A percentile compares a stretch with the other conserved stretches of the same genome.
These are phyloP conservation scores for Bubo blakistoni DNA, from an alignment of 2,113 vertebrate genomes.

Conservation along the genomic window DNA sequence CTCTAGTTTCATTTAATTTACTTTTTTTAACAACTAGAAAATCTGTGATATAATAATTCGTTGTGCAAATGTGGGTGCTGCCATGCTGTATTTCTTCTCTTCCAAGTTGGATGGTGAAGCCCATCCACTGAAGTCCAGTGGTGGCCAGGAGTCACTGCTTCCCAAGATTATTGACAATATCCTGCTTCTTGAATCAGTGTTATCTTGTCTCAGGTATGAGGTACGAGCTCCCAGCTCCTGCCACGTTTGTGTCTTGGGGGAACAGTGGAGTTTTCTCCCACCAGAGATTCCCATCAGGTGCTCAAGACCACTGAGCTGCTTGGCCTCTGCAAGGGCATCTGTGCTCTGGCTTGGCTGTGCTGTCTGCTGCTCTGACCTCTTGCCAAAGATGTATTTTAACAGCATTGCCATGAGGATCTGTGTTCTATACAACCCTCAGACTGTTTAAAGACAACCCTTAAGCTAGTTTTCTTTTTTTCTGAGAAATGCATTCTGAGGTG, in stretches of 20 bases:
- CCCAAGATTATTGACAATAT: background rate
- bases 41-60: background rate
- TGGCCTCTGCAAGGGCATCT: accelerated
- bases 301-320: background rate
- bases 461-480: background rate
- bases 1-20: slow-evolving; percentile 6
- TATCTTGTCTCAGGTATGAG: background rate
- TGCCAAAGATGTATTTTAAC: background rate
- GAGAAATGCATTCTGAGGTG: background rate
- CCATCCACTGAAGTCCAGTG: background rate
- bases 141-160: background rate
- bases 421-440: background rate
- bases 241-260: accelerated
- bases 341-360: background rate
- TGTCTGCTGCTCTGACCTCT: background rate
- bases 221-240: background rate
- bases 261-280: accelerated
- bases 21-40: background rate
- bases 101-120: background rate
- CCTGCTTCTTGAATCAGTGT: background rate
- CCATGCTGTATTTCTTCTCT: background rate
- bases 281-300: too few species aligned
- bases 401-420: background rate
- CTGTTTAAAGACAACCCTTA: background rate
- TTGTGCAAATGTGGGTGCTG: background rate